Evolutionary conservation across 30 jellyfish, hydroid and myxozoan genomes (phyloP).

Genomic region (Hydra vulgaris): DNA sequence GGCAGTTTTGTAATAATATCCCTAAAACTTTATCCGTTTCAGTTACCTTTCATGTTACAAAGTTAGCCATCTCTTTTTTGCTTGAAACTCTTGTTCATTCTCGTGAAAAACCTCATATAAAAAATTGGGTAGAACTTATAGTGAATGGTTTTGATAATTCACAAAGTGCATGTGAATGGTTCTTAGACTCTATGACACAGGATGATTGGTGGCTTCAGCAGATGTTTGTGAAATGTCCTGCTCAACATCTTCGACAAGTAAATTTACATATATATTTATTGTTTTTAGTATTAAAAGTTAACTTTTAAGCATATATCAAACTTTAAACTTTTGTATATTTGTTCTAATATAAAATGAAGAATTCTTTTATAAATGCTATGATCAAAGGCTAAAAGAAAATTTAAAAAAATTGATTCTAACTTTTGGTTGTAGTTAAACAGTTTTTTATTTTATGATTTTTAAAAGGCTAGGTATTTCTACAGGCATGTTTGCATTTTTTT

Average conservation of each 20-base stretch:
- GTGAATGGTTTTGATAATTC: constrained; percentile 56
- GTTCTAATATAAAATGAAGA: too few relatives aligned
- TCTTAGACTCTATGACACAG: constrained; percentile 73
- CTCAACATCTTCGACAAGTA: constrained; percentile 80
- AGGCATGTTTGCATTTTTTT: too few relatives aligned
- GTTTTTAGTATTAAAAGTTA: background rate
- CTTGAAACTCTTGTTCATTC: constrained; percentile 83
- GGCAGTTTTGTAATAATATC: constrained; percentile 82
- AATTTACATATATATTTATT: background rate
- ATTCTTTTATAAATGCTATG: too few relatives aligned
- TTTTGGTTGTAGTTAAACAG: too few relatives aligned
- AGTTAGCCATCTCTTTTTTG: constrained; percentile 65
- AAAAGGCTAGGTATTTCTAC: too few relatives aligned
- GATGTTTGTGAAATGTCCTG: constrained; percentile 75
- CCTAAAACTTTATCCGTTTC: constrained; percentile 49
- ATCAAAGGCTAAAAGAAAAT: too few relatives aligned
- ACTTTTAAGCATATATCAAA: too few relatives aligned
- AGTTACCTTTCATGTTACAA: constrained; percentile 49
- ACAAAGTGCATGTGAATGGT: constrained; percentile 91
- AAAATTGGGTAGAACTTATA: constrained; percentile 83
- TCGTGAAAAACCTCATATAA: constrained; percentile 84
- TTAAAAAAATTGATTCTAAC: too few relatives aligned
- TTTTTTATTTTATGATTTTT: too few relatives aligned
- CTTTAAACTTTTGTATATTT: too few relatives aligned
- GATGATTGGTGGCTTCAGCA: constrained; percentile 97